Evolutionary conservation across 2,113 vertebrate genomes (phyloP).

Genomic region (Sceloporus tristichus): DNA sequence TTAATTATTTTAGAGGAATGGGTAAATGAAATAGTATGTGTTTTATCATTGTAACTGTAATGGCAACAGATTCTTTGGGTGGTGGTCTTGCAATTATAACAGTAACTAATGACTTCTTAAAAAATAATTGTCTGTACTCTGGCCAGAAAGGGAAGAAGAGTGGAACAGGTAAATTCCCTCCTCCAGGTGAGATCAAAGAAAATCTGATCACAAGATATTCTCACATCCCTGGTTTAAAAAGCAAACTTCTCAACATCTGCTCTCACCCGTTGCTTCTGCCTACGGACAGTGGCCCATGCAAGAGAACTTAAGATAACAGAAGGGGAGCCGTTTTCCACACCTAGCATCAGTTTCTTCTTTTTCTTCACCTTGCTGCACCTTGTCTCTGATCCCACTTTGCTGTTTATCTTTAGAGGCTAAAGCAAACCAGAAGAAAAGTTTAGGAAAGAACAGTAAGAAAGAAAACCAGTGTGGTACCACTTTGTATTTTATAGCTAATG

Average conservation of each 20-base stretch:
- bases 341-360: neutral
- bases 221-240: slow-evolving; percentile 45
- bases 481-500: too few species aligned
- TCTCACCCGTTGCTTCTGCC: slow-evolving; percentile 39
- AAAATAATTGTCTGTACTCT: neutral
- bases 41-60: too few species aligned
- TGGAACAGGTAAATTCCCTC: slow-evolving; percentile 58
- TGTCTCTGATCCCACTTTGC: neutral
- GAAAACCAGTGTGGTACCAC: neutral
- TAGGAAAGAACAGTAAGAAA: neutral
- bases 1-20: too few species aligned
- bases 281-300: neutral
- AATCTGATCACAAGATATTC: slow-evolving; percentile 27
- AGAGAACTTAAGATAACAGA: slow-evolving; percentile 22
- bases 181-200: slow-evolving; percentile 74
- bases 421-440: too few species aligned
- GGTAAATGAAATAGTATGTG: too few species aligned
- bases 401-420: too few species aligned
- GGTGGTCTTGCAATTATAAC: too few species aligned
- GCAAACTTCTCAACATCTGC: slow-evolving; percentile 65
- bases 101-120: too few species aligned
- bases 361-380: neutral
- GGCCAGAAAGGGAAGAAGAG: neutral
- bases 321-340: slow-evolving; percentile 38
- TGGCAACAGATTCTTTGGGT: too few species aligned